phyloP scores from a whole-genome alignment of 2,113 vertebrate species.

The Indicator indicator region DNA sequence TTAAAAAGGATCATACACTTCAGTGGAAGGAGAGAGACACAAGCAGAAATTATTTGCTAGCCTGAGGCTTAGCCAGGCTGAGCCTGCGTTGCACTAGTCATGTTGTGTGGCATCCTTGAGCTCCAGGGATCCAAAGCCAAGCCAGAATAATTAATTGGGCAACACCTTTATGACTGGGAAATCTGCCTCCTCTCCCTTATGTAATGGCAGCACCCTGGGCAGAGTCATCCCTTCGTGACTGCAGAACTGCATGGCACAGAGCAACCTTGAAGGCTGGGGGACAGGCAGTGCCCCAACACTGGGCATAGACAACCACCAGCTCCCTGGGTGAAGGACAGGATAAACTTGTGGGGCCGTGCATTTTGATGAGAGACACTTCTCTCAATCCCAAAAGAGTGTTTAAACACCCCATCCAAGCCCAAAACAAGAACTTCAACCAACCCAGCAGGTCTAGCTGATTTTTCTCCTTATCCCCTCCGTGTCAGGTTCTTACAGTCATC shows the following conservation, averaged over 20 bases:
- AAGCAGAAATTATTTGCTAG: constrained; percentile 33
- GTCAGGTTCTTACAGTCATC: not conserved
- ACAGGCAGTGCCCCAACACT: no score
- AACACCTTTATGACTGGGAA: constrained; percentile 46
- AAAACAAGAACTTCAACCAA: constrained; percentile 6
- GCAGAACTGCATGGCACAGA: rapidly evolving
- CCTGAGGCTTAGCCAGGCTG: not conserved
- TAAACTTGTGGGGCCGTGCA: not conserved
- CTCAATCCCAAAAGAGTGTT: not conserved
- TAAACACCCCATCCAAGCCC: not conserved
- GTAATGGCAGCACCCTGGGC: not conserved
- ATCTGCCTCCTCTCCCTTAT: not conserved
- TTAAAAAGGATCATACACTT: not conserved
- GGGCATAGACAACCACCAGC: rapidly evolving
- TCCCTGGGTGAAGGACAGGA: rapidly evolving
- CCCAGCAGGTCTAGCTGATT: constrained; percentile 2
- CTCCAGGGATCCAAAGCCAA: not conserved
- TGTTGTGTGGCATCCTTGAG: constrained; percentile 22
- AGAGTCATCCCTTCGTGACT: not conserved
- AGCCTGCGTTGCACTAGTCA: not conserved
- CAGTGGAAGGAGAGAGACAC: rapidly evolving
- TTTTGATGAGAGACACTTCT: not conserved
- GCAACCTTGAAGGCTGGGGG: rapidly evolving
- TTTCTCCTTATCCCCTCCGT: not conserved
- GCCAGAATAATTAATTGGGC: constrained; percentile 55